Evolutionary conservation across 1,140 invertebrate species (phyloP), one percentile per base, ranked within the genome.

Genomic region (Helicoverpa armigera): DNA sequence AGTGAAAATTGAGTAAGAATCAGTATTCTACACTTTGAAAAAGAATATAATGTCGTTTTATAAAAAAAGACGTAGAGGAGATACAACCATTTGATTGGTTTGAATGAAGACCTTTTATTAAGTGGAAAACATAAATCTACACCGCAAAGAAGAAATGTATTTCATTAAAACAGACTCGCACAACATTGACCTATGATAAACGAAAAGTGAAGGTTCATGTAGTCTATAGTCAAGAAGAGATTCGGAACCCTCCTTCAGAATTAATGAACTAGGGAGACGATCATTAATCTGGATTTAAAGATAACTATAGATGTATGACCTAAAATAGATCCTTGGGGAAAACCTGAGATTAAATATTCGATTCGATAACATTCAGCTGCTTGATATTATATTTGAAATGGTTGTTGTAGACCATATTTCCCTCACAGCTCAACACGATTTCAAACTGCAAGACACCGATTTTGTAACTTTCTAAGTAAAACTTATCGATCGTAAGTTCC

Each of bases 251-350:
- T 7, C 7, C 3, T 35, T 2, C 3, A 35, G 35, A 35, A 35
- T 35, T 35, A 35, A 35, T 35, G 7, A 35, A 60, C 56, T 10
- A 60, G 2, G 10, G 58, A 4, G 58, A 60, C 35, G 23, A 60
- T 60, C 58, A 60, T 60, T 23, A 60, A 60, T 60, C 58, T 5
- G 58, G 58, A 60, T 60, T 60, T 29, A 11, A 60, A 23, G 58
- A 60, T 60, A 4, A 60, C 16, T 29, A 60, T 29, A 12, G 35
- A 35, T 35, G 35, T 35, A 35, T 2, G 58, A 10, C 58, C 18
- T 23, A 60, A 12, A 23, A 23, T 60, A 13, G 58, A 3, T 3
- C 58, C 58, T 13, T 29, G 58, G 16, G 54, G 16, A 3, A 7
- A 18, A 18, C n/a, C 4, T 11, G 1, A 9, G 54, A 56, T 35